These are phyloP conservation scores for Acipenser ruthenus DNA, from an alignment of 2,797 vertebrate species.

Conservation along the genomic window DNA sequence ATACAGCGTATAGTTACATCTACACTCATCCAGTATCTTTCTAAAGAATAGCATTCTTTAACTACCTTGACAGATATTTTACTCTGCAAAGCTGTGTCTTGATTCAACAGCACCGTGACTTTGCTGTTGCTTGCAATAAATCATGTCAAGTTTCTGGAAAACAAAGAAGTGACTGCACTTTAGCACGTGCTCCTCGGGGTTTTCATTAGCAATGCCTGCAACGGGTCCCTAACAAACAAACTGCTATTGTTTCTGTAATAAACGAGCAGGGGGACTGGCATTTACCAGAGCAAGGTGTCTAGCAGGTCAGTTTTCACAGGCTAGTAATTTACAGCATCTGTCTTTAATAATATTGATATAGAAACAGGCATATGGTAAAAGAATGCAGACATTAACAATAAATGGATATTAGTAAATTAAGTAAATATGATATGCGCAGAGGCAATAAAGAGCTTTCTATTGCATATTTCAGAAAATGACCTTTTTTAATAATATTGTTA, in stretches of 20 bases:
- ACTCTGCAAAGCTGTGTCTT: conserved; percentile 27
- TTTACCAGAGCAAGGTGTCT: conserved; percentile 26
- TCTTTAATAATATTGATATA: too few species aligned
- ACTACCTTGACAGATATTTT: conserved; percentile 21
- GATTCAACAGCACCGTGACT: conserved; percentile 14
- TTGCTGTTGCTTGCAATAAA: conserved; percentile 25
- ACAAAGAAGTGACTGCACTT: conserved; percentile 22
- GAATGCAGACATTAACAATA: too few species aligned
- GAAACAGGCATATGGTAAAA: too few species aligned
- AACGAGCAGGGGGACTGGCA: conserved; percentile 21
- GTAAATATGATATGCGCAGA: too few species aligned
- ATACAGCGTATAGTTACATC: too few species aligned
- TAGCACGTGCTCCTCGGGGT: conserved; percentile 18
- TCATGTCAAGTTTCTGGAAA: conserved; percentile 21
- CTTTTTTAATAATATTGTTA: too few species aligned
- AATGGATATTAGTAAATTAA: too few species aligned
- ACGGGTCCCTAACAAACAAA: conserved; percentile 16
- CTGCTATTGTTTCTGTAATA: conserved; percentile 26
- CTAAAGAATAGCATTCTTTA: conserved; percentile 15
- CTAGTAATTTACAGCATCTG: too few species aligned
- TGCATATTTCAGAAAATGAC: too few species aligned
- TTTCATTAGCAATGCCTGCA: conserved; percentile 24
- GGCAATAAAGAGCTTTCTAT: too few species aligned
- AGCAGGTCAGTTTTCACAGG: conserved; percentile 15
- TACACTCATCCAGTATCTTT: too few species aligned